Percentiles rank a stretch among this genome's conserved stretches.
These are phyloP conservation scores for Epicampocera succincta DNA, from an alignment of 2,888 invertebrate species.

Conservation along the genomic window DNA sequence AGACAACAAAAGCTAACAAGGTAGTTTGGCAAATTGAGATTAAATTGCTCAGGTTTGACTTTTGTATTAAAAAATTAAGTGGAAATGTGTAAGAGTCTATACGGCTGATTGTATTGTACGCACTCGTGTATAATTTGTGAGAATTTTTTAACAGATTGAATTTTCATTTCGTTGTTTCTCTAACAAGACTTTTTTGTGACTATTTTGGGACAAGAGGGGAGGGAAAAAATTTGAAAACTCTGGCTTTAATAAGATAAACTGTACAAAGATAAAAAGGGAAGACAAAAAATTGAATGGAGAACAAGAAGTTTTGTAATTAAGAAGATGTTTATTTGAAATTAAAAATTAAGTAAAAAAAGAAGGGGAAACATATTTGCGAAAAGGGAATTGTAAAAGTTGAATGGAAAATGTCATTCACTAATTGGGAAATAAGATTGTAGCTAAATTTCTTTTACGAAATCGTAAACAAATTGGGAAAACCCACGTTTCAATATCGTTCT, in stretches of 20 bases:
- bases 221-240: slow-evolving; percentile 22
- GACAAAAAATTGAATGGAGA: neutral
- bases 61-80: slow-evolving; percentile 67
- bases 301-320: slow-evolving; percentile 55
- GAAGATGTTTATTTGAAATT: slow-evolving; percentile 26
- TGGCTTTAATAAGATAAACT: slow-evolving; percentile 47
- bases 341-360: neutral
- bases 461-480: no score
- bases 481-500: no score
- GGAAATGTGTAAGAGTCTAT: slow-evolving; percentile 2
- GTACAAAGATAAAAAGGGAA: neutral
- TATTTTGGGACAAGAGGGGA: neutral
- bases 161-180: slow-evolving; percentile 4
- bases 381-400: no score
- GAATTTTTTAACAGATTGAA: slow-evolving; percentile 34
- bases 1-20: slow-evolving; percentile 67
- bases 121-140: neutral
- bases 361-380: no score
- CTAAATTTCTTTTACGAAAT: no score
- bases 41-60: slow-evolving; percentile 75
- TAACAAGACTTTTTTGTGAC: slow-evolving; percentile 30
- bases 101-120: slow-evolving; percentile 4
- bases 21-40: slow-evolving; percentile 75
- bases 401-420: no score
- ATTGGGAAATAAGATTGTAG: no score